phyloP scores from a whole-genome alignment of 2,888 invertebrate species.

The Chloroclysta siterata region DNA sequence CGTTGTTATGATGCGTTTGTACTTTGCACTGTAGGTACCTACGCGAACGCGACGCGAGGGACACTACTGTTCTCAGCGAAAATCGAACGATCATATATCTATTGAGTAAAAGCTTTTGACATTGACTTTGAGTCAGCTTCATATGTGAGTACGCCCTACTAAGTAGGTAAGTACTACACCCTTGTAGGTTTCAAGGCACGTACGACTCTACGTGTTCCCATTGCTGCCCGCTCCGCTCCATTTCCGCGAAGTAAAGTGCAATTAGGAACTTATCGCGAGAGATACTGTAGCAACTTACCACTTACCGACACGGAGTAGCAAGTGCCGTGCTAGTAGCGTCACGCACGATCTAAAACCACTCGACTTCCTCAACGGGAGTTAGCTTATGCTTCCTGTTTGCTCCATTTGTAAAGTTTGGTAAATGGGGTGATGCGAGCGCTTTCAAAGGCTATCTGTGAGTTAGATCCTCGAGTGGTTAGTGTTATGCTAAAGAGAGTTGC shows the following conservation, averaged over 20 bases:
- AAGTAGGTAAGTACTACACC: not conserved
- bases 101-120: no score
- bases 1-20: no score
- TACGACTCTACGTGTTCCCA: conserved; percentile 63
- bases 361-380: conserved; percentile 38
- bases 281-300: conserved; percentile 45
- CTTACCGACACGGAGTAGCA: conserved; percentile 43
- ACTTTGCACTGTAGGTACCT: no score
- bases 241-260: conserved; percentile 72
- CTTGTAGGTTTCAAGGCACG: conserved; percentile 67
- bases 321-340: conserved; percentile 34
- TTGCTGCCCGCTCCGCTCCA: conserved; percentile 64
- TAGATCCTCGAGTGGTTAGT: conserved; percentile 9
- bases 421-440: conserved; percentile 8
- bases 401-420: conserved; percentile 17
- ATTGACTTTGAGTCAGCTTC: no score
- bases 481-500: conserved; percentile 5
- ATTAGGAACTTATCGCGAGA: conserved; percentile 72
- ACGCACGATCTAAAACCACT: conserved; percentile 34
- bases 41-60: no score
- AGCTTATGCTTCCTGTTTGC: conserved; percentile 28
- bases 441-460: not conserved
- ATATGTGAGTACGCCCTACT: conserved; percentile 10
- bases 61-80: no score
- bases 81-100: no score